Evolutionary conservation across 2,888 invertebrate genomes (phyloP), one percentile per base, ranked within the genome.

Genomic region (Ornithoptera alexandrae): DNA sequence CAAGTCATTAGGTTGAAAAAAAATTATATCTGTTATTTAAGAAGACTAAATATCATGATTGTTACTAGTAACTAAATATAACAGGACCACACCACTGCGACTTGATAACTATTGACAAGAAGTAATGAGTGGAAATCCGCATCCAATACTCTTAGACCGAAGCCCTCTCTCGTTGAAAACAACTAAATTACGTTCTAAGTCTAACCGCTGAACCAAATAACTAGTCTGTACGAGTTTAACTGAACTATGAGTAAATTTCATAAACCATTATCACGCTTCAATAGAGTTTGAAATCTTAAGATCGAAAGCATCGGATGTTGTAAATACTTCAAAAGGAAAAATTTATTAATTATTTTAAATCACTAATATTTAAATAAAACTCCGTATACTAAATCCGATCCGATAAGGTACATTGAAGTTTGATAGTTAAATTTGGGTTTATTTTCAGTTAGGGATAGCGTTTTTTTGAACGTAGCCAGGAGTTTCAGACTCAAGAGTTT

Each of bases 81-180:
- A 12, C 46, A 4, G 12, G 15, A 10, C 46, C 62, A 39, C 50
- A 36, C 36, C 50, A 66, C 62, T 22, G 39, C 36, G 50, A 62
- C 59, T 59, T 66, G 62, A 66, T 62, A 59, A 70, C 62, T 70
- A 70, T 69, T 69, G 66, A 66, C 69, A n/a, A 20, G 59, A 50
- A 61, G 46, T 39, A 42, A 58, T 22, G 58, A 65, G 58, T 50
- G 66, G 69, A 70, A 66, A 62, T 66, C 66, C 59, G 62, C 66
- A 66, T 66, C 66, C 58, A 62, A 36, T 65, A 58, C 36, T 57
- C 57, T 39, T 30, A 59, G 46, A 50, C 22, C 22, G 53, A 30
- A 50, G 22, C 58, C 36, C 36, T 69, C 57, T 58, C 57, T 58
- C 57, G 58, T 62, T 50, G 59, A 36, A 20, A 53, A 65, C 58